Base-by-base conservation (phyloP, 2,113 vertebrate species). In the Excalfactoria chinensis region DNA sequence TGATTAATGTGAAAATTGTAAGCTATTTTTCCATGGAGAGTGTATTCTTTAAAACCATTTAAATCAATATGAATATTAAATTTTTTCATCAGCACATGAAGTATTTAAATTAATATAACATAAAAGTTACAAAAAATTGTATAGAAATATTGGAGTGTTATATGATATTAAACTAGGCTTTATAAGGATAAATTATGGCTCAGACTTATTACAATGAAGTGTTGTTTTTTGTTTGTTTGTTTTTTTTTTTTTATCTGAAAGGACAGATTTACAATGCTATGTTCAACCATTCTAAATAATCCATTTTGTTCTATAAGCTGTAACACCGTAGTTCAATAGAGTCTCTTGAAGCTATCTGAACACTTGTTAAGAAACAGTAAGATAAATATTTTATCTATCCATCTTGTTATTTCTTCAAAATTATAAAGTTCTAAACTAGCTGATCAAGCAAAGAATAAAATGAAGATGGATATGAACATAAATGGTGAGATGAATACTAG, bases 221-320 rank as follows among this genome's bases (percentile, higher is more conserved):
- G 44, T 3, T 8, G 20, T 48, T n/a, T n/a, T n/a, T n/a, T n/a
- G n/a, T n/a, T n/a, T n/a, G n/a, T n/a, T n/a, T n/a, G n/a, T n/a
- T n/a, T n/a, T n/a, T n/a, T n/a, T 23, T 16, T 51, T 26, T 93
- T 90, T 88, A 70, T 80, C 59, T 76, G 51, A 90, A 90, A 76
- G 6, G 49, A 90, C 25, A 58, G 44, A 88, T 90, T 72, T 67
- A 73, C 40, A 86, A 95, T 86, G 56, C 22, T 75, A 75, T 35
- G 84, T 32, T 82, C 91, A 83, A 79, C 46, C 5, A 41, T 76
- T 40, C 20, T 28, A 67, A 68, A 40, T 79, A 88, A 55, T 40
- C 88, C 30, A 58, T 70, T 93, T 90, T 92, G 22, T 81, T 68
- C 19, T 75, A 84, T 84, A 84, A 53, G 55, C 51, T 86, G 40